These are phyloP conservation scores for Otolemur garnettii DNA, from an alignment of 2,113 vertebrate species.

Conservation along the genomic window DNA sequence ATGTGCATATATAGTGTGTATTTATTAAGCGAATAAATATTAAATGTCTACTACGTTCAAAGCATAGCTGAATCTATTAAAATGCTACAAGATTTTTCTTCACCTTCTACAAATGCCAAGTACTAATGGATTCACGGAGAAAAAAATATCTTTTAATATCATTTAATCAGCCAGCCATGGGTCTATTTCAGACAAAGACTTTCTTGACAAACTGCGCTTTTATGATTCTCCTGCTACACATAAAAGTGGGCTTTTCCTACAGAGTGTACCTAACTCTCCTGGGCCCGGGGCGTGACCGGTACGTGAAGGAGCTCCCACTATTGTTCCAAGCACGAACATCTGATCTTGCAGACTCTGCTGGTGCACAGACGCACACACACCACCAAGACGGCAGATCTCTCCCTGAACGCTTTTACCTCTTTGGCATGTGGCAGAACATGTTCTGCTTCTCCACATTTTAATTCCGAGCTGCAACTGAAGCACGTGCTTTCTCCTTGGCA, in stretches of 20 bases:
- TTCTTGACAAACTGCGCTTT: background rate
- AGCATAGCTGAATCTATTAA: constrained; percentile 2
- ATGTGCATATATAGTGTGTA: background rate
- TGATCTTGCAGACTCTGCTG: background rate
- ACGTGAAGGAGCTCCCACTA: background rate
- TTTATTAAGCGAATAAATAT: background rate
- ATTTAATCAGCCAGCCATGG: constrained; percentile 32
- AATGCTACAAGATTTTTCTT: constrained; percentile 29
- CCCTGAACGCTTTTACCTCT: constrained; percentile 34
- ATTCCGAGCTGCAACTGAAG: constrained; percentile 68
- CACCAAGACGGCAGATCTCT: background rate
- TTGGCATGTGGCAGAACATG: background rate
- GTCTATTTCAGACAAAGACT: background rate
- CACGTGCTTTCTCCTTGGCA: constrained; percentile 73
- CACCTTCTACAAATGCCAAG: background rate
- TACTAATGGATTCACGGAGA: constrained; percentile 5
- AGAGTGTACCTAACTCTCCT: background rate
- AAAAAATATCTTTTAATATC: constrained; percentile 51
- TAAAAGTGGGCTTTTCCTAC: background rate
- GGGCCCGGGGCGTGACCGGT: background rate
- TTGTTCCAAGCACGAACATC: background rate
- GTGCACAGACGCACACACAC: background rate
- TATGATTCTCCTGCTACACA: background rate
- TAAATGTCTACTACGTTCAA: background rate
- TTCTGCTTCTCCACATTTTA: constrained; percentile 70